phyloP scores from a whole-genome alignment of 2,797 vertebrate species.

The Craterocephalus amniculus region DNA sequence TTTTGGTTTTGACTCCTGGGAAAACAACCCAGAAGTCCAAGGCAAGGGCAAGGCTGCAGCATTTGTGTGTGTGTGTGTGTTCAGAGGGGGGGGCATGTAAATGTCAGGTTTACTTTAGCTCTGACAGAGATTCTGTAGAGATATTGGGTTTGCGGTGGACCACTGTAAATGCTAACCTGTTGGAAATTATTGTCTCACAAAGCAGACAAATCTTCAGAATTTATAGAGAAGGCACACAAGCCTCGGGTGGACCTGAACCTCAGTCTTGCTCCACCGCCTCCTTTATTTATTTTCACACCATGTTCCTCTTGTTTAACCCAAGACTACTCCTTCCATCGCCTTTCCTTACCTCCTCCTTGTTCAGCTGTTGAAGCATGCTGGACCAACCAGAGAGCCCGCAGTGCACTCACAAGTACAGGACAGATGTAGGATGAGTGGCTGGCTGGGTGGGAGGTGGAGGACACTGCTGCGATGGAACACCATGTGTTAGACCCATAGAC shows the following conservation, averaged over 20 bases:
- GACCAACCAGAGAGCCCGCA: conserved; percentile 21
- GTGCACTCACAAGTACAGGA: conserved; percentile 18
- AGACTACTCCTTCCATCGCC: conserved; percentile 26
- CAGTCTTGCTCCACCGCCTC: conserved; percentile 40
- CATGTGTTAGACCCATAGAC: conserved; percentile 61
- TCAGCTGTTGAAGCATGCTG: conserved; percentile 44
- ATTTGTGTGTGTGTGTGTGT: conserved; percentile 5
- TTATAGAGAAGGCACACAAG: conserved; percentile 58
- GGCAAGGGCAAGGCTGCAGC: conserved; percentile 35
- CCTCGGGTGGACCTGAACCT: conserved; percentile 36
- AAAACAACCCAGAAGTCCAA: conserved; percentile 38
- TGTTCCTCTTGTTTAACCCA: conserved; percentile 50
- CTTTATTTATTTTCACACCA: conserved; percentile 75
- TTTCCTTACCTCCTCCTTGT: conserved; percentile 50
- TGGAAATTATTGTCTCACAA: conserved; percentile 71
- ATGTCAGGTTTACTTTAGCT: conserved; percentile 34
- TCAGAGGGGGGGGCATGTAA: background rate
- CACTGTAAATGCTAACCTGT: conserved; percentile 10
- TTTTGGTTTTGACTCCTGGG: conserved; percentile 65
- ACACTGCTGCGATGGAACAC: conserved; percentile 37
- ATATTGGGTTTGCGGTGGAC: conserved; percentile 34
- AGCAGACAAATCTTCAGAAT: conserved; percentile 43
- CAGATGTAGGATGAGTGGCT: conserved; percentile 51
- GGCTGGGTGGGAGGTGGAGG: conserved; percentile 25
- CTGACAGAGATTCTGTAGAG: conserved; percentile 23